Evolutionary conservation across 2,113 vertebrate species (phyloP), one percentile per base, ranked within the genome.

Genomic region (Lepisosteus oculatus): DNA sequence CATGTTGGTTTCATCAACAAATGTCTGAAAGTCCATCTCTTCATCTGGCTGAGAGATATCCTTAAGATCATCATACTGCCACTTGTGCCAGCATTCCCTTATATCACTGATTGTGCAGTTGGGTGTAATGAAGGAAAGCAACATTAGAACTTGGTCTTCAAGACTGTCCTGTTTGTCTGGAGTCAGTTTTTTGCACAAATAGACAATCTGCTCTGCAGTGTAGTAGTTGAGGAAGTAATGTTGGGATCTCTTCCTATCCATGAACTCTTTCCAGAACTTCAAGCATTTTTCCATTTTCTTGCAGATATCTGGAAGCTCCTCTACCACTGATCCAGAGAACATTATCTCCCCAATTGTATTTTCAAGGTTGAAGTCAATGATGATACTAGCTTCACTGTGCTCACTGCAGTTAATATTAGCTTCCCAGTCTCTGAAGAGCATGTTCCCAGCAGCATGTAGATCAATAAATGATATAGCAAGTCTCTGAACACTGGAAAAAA

Each of bases 191-290:
- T 66, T 80, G 85, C 94, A 93, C 73, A 99, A 73, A 75, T 87
- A 95, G 14, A 98, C 94, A 77, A 98, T 85, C 84, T 99, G 97
- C 77, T 98, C 95, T 0, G 95, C 93, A 0, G 92, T 97, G 85
- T 95, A 99, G 79, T 94, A 96, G 86, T 97, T 98, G 67, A 99
- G 85, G 83, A 94, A 94, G 77, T 95, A 95, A 76, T 94, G 76
- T 44, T 88, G 74, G 0, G 75, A 78, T 4, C 97, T 87, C 75
- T 96, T 94, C 56, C 89, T 65, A 2, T 80, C 76, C 74, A 99
- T 92, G 45, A 94, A 94, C 14, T 43, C 65, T 75, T 92, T 85
- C 97, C 97, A 99, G 3, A 65, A 79, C 0, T 80, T 72, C 69
- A 98, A 81, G 45, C 94, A 96, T 3, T 68, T 75, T 81, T 99